phyloP scores from a whole-genome alignment of 2,113 vertebrate species.

The Platysteira castanea region DNA sequence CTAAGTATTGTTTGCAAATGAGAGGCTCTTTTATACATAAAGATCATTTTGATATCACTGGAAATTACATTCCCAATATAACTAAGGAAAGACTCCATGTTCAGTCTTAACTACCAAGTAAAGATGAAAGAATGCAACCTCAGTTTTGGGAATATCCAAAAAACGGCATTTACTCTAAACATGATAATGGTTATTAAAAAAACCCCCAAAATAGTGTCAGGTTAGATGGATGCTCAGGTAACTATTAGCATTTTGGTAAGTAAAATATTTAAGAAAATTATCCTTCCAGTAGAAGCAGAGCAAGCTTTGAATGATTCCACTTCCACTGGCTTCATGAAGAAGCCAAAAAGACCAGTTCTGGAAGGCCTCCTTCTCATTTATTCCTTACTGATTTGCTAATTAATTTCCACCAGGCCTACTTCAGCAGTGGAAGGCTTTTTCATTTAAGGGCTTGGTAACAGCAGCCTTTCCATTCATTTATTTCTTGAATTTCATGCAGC shows the following conservation, averaged over 20 bases:
- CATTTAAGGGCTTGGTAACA: not conserved
- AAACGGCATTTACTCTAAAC: not conserved
- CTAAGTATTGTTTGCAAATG: not conserved
- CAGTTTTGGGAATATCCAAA: not conserved
- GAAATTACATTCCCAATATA: not conserved
- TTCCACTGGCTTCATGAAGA: not conserved
- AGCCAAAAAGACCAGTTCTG: not conserved
- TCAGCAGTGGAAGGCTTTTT: not conserved
- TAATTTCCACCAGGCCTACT: not conserved
- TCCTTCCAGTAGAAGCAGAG: not conserved
- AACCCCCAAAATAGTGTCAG: rapidly evolving
- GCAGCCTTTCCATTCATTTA: not conserved
- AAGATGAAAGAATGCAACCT: not conserved
- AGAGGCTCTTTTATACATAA: not conserved
- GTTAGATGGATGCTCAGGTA: not conserved
- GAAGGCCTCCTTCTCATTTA: not conserved
- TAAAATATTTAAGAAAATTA: not conserved
- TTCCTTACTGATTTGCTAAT: not conserved
- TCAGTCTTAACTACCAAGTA: not conserved
- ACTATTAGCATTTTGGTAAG: not conserved
- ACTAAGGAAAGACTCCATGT: not conserved
- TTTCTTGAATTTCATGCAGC: not conserved
- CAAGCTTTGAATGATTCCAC: not conserved
- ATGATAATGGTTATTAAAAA: not conserved
- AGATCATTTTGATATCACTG: not conserved